phyloP scores from a whole-genome alignment of 1,140 invertebrate genomes.

The Drosophila kurseongensis region DNA sequence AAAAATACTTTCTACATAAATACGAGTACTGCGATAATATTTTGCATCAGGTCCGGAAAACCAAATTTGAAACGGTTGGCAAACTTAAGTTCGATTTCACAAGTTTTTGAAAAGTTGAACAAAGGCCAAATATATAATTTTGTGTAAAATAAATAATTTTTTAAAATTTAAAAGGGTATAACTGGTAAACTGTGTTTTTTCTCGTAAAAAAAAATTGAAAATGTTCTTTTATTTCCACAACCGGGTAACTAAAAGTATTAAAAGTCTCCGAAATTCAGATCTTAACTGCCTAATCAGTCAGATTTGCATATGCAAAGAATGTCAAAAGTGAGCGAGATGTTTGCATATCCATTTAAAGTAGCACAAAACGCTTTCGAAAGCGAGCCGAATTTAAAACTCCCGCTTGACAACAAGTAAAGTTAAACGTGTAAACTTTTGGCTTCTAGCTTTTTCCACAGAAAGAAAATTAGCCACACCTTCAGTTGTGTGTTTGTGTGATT shows the following conservation, averaged over 20 bases:
- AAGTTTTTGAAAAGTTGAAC: no score
- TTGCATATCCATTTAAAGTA: constrained; percentile 15
- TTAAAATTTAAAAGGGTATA: no score
- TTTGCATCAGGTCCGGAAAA: neutral
- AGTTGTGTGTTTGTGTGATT: constrained; percentile 5
- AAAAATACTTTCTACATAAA: no score
- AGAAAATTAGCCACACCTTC: constrained; percentile 61
- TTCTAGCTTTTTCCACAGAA: constrained; percentile 23
- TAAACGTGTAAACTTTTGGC: constrained; percentile 11
- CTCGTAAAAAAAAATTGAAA: no score
- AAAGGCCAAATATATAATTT: no score
- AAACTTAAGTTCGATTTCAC: no score
- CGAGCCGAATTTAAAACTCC: constrained; percentile 16
- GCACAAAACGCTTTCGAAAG: constrained; percentile 19
- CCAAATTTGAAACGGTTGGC: neutral
- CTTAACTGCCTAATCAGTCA: constrained; percentile 22
- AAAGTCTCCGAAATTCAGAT: neutral
- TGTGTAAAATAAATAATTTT: no score
- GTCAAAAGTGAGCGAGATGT: constrained; percentile 37
- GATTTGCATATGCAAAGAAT: constrained; percentile 49
- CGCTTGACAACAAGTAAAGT: constrained; percentile 24
- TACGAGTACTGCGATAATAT: no score
- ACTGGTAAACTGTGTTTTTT: no score
- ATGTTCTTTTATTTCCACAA: neutral
- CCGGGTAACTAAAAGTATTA: neutral